Percentiles rank a stretch among this genome's conserved stretches.
Evolutionary conservation across 2,797 vertebrate species (phyloP).

Genomic region (Sebastes trivittatus): DNA sequence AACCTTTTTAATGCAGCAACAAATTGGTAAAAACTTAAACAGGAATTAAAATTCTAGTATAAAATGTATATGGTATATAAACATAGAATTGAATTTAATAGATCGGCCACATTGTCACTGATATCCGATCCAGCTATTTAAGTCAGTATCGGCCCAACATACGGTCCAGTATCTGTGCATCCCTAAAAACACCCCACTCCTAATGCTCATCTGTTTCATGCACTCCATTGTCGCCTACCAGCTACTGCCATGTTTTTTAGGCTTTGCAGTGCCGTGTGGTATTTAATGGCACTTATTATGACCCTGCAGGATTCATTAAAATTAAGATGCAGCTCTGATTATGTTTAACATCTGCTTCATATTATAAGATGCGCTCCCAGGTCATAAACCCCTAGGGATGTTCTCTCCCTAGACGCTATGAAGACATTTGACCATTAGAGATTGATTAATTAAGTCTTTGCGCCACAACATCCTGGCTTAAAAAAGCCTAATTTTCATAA

Average conservation of each 20-base stretch:
- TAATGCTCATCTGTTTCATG: background rate
- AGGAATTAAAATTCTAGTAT: no score
- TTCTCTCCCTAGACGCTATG: constrained; percentile 44
- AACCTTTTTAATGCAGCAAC: no score
- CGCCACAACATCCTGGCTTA: constrained; percentile 52
- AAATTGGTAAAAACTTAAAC: no score
- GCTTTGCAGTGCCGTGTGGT: constrained; percentile 12
- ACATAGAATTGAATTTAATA: no score
- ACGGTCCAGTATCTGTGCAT: no score
- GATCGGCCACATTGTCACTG: no score
- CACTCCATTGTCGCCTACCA: background rate
- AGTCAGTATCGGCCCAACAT: no score
- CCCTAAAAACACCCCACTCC: background rate
- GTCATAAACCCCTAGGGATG: constrained; percentile 53
- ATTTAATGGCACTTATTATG: constrained; percentile 49
- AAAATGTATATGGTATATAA: no score
- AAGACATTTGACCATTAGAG: constrained; percentile 61
- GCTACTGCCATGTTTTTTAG: constrained; percentile 7
- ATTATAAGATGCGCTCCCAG: constrained; percentile 54
- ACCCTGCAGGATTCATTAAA: constrained; percentile 66
- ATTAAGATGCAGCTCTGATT: constrained; percentile 69
- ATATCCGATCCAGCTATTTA: no score
- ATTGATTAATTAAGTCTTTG: constrained; percentile 69
- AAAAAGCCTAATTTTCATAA: constrained; percentile 66
- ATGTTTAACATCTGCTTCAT: constrained; percentile 70